phyloP scores from a whole-genome alignment of 2,113 vertebrate species.

The Larimichthys crocea region DNA sequence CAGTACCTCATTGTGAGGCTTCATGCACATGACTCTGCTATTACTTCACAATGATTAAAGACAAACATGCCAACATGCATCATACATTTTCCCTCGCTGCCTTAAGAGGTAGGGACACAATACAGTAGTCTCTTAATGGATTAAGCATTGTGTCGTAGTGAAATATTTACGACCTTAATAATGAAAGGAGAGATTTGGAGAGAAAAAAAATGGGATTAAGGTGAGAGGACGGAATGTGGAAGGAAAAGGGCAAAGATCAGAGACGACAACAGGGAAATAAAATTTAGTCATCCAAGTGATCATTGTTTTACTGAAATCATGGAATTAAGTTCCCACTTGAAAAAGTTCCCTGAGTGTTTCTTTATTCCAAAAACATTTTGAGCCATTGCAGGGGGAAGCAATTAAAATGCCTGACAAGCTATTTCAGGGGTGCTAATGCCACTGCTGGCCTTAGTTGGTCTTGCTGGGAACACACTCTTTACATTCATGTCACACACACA shows the following conservation, averaged over 20 bases:
- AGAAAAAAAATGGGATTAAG: slow-evolving; percentile 40
- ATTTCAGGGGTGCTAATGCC: slow-evolving; percentile 79
- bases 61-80: slow-evolving; percentile 59
- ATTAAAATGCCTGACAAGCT: slow-evolving; percentile 83
- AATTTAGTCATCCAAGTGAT: slow-evolving; percentile 46
- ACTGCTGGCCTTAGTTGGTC: slow-evolving; percentile 64
- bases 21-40: slow-evolving; percentile 66
- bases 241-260: slow-evolving; percentile 57
- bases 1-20: slow-evolving; percentile 84
- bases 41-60: slow-evolving; percentile 76
- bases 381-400: slow-evolving; percentile 76
- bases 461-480: slow-evolving; percentile 55
- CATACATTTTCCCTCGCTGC: slow-evolving; percentile 56
- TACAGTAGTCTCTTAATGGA: slow-evolving; percentile 23
- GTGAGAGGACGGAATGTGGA: slow-evolving; percentile 58
- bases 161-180: slow-evolving; percentile 7
- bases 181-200: slow-evolving; percentile 35
- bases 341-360: slow-evolving; percentile 36
- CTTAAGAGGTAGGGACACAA: slow-evolving; percentile 39
- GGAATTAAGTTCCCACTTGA: slow-evolving; percentile 31
- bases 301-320: slow-evolving; percentile 36
- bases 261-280: slow-evolving; percentile 57
- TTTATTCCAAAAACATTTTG: slow-evolving; percentile 64
- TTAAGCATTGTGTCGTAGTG: background rate
- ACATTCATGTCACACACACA: slow-evolving; percentile 39